Base-by-base conservation (phyloP, 1,140 invertebrate genomes). In the Nasonia vitripennis region DNA sequence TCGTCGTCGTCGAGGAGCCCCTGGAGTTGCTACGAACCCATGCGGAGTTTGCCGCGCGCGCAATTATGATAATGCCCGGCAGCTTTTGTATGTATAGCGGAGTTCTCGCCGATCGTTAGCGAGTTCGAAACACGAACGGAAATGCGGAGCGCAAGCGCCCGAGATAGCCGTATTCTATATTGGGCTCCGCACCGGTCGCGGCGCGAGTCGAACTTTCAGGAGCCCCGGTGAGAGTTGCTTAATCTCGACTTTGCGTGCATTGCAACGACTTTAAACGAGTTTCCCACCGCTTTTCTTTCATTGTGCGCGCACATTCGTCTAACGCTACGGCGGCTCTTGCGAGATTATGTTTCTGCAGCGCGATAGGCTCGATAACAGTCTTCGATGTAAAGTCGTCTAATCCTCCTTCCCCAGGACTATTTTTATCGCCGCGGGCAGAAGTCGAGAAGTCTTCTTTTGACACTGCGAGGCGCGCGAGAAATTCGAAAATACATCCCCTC, bases 211-310 rank as follows among this genome's bases (percentile, higher is more conserved):
- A 71, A 6, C 23, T 71, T 71, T 31, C 70, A 62, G 55, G 4
- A 6, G 55, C 6, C 55, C 55, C 55, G 20, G 14, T 2, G 37
- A n/a, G 12, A n/a, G 31, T 75, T 78, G 75, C 75, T 78, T 78
- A 78, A 78, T 78, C 75, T 51, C 23, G 10, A 51, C n/a, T 51
- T 9, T 27, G n/a, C 48, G 5, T 31, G 62, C 9, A 12, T 45
- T n/a, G 73, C 73, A 75, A 45, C 73, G 12, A 78, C 75, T 51
- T 78, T 51, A 78, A 78, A 51, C 75, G 45, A 78, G 75, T 78
- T 78, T 78, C 51, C n/a, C 11, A 31, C 45, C 17, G 6, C 37
- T 75, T 75, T 75, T 45, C 9, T 75, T 75, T 41, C 17, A 75
- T n/a, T 75, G 7, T 75, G 41, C 7, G 41, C 41, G 41, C 9